Evolutionary conservation across 2,113 vertebrate species (phyloP).

Genomic region (Notothenia coriiceps): DNA sequence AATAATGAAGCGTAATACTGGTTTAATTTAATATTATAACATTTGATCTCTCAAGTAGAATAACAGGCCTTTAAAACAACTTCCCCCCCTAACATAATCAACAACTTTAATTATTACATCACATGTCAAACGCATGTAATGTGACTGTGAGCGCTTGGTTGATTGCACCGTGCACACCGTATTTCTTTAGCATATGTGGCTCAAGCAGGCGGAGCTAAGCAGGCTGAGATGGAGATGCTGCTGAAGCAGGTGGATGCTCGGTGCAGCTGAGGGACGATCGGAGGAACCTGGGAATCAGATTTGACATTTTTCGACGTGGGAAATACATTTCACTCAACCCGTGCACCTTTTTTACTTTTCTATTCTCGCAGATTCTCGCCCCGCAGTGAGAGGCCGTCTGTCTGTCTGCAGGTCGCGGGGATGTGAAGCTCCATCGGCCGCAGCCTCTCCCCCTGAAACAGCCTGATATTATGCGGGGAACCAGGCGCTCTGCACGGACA

Average conservation of each 20-base stretch:
- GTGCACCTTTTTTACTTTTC: not conserved
- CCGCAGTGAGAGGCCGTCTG: slow-evolving; percentile 38
- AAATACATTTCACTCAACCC: not conserved
- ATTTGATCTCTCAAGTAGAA: not conserved
- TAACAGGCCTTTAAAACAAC: not conserved
- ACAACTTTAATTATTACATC: slow-evolving; percentile 2
- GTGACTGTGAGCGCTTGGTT: slow-evolving; percentile 29
- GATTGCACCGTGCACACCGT: slow-evolving; percentile 30
- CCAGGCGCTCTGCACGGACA: slow-evolving; percentile 53
- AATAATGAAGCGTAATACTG: not conserved
- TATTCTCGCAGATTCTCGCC: no score
- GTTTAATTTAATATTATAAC: no score
- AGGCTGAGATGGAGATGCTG: slow-evolving; percentile 69
- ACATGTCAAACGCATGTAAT: not conserved
- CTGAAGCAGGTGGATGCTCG: slow-evolving; percentile 74
- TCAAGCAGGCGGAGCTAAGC: slow-evolving; percentile 72
- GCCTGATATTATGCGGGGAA: slow-evolving; percentile 79
- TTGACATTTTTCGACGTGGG: not conserved
- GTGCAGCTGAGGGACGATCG: not conserved
- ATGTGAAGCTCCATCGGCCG: slow-evolving; percentile 66
- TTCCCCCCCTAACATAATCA: not conserved
- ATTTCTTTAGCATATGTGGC: slow-evolving; percentile 55
- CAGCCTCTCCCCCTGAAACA: slow-evolving; percentile 39
- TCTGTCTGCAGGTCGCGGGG: slow-evolving; percentile 46
- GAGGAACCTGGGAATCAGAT: not conserved